These are phyloP conservation scores for Orgyia antiqua DNA, from an alignment of 2,888 invertebrate genomes.

Conservation along the genomic window DNA sequence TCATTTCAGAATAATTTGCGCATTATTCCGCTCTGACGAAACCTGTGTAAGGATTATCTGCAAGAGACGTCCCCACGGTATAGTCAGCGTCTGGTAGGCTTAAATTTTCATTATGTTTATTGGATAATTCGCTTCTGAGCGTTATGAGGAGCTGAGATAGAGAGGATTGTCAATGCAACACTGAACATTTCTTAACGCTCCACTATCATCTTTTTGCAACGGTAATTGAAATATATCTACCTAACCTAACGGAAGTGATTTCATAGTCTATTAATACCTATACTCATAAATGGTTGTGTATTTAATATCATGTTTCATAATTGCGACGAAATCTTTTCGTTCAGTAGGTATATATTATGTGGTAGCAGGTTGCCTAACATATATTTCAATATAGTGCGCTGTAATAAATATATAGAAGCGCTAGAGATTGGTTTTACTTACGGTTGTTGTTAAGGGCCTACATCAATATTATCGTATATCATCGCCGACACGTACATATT, in stretches of 20 bases:
- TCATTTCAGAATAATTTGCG: constrained; percentile 47
- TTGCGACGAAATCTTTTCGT: too few species aligned
- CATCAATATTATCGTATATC: too few species aligned
- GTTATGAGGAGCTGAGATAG: constrained; percentile 67
- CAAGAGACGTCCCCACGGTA: constrained; percentile 51
- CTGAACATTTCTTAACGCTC: constrained; percentile 58
- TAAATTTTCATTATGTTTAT: constrained; percentile 78
- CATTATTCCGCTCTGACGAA: constrained; percentile 47
- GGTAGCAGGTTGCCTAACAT: too few species aligned
- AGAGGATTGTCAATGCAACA: constrained; percentile 72
- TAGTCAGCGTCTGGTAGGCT: constrained; percentile 65
- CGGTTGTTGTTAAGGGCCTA: too few species aligned
- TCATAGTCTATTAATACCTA: background rate
- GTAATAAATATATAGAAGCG: too few species aligned
- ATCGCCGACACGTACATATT: too few species aligned
- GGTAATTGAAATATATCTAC: constrained; percentile 2
- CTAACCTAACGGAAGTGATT: background rate
- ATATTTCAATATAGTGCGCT: too few species aligned
- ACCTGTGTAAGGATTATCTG: constrained; percentile 63
- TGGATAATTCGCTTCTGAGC: constrained; percentile 69
- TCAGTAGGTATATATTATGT: too few species aligned
- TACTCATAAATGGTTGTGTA: too few species aligned
- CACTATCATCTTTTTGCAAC: constrained; percentile 31
- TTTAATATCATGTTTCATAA: too few species aligned
- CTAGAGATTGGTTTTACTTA: too few species aligned